Conservation (phyloP, 2,113 vertebrate genomes). For the Pteropus alecto region DNA sequence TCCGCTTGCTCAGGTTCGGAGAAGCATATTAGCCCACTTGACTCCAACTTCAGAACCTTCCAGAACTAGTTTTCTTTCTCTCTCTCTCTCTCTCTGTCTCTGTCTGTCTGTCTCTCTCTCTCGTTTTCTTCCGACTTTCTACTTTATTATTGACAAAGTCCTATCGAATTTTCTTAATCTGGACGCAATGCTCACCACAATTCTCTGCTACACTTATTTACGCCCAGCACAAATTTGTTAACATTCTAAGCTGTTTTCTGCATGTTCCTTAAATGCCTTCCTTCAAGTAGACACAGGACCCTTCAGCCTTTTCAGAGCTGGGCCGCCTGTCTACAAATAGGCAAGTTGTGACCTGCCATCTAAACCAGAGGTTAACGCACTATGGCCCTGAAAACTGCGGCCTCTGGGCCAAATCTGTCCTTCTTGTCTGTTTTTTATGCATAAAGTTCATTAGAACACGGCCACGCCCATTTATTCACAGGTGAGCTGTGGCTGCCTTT, state of each 20-base stretch:
- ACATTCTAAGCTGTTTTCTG: neutral
- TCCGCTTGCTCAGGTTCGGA: neutral
- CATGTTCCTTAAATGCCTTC: neutral
- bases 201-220: neutral
- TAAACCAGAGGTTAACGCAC: neutral
- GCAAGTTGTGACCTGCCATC: neutral
- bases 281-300: neutral
- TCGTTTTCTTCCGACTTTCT: neutral
- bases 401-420: neutral
- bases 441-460: neutral
- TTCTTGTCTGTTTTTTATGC: neutral
- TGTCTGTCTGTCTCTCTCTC: too few species aligned
- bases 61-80: neutral
- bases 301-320: neutral
- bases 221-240: neutral
- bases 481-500: neutral
- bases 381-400: too few species aligned
- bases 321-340: neutral
- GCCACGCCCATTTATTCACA: neutral
- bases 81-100: neutral
- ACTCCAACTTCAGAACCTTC: neutral
- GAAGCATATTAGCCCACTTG: neutral
- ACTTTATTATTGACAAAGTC: neutral
- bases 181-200: too few species aligned
- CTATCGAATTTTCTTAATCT: neutral